Base-by-base conservation (phyloP, 2,888 invertebrate species). In the Lasioglossum leucozonium region DNA sequence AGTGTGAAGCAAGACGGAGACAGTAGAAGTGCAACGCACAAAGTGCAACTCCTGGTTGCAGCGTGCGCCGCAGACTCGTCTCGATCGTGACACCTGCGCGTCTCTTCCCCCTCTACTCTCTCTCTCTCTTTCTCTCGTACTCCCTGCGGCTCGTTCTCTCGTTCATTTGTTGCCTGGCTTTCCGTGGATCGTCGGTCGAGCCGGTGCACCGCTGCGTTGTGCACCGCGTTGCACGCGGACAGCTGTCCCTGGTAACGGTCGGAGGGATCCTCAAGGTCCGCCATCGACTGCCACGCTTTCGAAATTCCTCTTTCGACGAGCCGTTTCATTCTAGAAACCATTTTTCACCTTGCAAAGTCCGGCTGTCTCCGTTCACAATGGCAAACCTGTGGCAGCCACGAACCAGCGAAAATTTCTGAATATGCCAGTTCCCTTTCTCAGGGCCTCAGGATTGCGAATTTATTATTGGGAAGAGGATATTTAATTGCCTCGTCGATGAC, bases 181-280 rank as follows among this genome's bases (percentile, higher is more conserved):
- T 80, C 65, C 62, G 82, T 72, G 72, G 72, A 86, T 77, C 79
- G 84, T 77, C 82, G 72, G 55, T 62, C 78, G 65, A 34, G 34
- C 34, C 34, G 82, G 85, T 85, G 85, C 82, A 83, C 78, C 82
- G 86, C 78, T 81, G 86, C 51, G 51, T 51, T 51, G n/a, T n/a
- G 51, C 51, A 51, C 5, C 26, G 72, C 88, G 81, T 83, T 84
- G 80, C 75, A 30, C 79, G 76, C 83, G 58, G 85, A 88, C 91
- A 90, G 90, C 90, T 90, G 91, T 83, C 89, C 86, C 75, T 86
- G 83, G 86, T 91, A 90, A 90, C 90, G 91, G 90, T 89, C 87
- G 88, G 78, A 80, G 76, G 89, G 83, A 88, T 85, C 71, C 85
- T 87, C 91, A 90, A 90, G 90, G 90, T 87, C 84, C 87, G 77